These are phyloP conservation scores for Synanthedon tipuliformis DNA, from an alignment of 2,888 invertebrate species.

Conservation along the genomic window DNA sequence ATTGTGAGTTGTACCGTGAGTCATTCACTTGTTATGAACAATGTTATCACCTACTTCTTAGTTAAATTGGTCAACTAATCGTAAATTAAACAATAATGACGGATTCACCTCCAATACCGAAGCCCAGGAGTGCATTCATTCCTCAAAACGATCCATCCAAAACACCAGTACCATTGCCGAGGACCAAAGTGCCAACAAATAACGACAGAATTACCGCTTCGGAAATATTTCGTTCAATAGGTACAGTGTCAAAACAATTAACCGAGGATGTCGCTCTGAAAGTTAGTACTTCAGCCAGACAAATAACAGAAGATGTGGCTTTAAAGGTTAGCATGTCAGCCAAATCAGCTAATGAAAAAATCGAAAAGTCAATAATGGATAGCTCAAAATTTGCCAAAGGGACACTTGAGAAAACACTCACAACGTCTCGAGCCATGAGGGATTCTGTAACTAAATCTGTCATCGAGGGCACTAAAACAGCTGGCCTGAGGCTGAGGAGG, in stretches of 20 bases:
- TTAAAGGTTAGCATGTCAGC: slow-evolving; percentile 57
- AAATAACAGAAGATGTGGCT: slow-evolving; percentile 68
- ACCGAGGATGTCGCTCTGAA: slow-evolving; percentile 67
- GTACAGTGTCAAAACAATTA: slow-evolving; percentile 68
- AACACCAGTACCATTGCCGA: slow-evolving; percentile 67
- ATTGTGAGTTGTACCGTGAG: slow-evolving; percentile 9
- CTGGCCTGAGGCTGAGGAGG: slow-evolving; percentile 57
- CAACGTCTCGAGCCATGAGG: slow-evolving; percentile 60
- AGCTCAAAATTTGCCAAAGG: slow-evolving; percentile 56
- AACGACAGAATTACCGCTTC: slow-evolving; percentile 46
- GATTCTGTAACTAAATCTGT: slow-evolving; percentile 72
- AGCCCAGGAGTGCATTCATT: slow-evolving; percentile 37
- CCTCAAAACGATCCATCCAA: slow-evolving; percentile 34
- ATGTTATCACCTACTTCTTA: slow-evolving; percentile 25
- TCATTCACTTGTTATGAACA: slow-evolving; percentile 15
- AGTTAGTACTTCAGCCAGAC: slow-evolving; percentile 56
- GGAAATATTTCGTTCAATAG: slow-evolving; percentile 58
- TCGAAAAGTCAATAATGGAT: slow-evolving; percentile 46
- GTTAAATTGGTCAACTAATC: slow-evolving; percentile 12
- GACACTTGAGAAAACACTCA: slow-evolving; percentile 55
- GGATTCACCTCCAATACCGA: slow-evolving; percentile 60
- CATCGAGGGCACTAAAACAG: slow-evolving; percentile 72
- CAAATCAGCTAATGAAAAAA: slow-evolving; percentile 46
- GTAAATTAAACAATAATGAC: slow-evolving; percentile 18
- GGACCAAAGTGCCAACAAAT: slow-evolving; percentile 39